These are phyloP conservation scores for Bruchidius siliquastri DNA, from an alignment of 2,888 invertebrate genomes.

Conservation along the genomic window DNA sequence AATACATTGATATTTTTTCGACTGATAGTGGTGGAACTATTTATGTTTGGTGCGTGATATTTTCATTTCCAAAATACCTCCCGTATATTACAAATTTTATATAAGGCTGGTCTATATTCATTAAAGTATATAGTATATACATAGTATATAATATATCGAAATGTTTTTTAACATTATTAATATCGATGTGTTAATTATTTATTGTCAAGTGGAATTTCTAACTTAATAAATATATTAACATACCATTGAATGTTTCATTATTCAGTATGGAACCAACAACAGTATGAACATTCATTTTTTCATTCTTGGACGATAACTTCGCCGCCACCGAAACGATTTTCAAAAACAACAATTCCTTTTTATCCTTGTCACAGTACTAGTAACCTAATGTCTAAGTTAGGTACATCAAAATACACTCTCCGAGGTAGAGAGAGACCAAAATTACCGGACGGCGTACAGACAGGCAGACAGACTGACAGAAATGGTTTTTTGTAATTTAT, in stretches of 20 bases:
- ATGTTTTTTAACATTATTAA: constrained; percentile 38
- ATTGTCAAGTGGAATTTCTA: constrained; percentile 44
- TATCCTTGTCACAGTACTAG: no score
- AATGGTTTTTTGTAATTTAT: no score
- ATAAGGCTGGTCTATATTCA: constrained; percentile 41
- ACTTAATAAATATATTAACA: constrained; percentile 40
- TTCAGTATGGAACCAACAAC: neutral
- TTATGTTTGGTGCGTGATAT: constrained; percentile 42
- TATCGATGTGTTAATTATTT: constrained; percentile 37
- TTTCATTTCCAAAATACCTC: constrained; percentile 30
- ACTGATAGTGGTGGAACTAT: constrained; percentile 38
- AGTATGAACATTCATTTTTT: no score
- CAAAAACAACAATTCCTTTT: no score
- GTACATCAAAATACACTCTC: no score
- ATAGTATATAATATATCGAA: constrained; percentile 32
- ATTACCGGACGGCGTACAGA: no score
- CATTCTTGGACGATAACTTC: no score
- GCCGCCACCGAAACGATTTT: no score
- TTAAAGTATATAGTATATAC: constrained; percentile 24
- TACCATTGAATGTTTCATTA: neutral
- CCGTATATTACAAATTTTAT: constrained; percentile 22
- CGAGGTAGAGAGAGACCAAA: no score
- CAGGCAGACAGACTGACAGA: no score
- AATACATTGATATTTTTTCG: constrained; percentile 47
- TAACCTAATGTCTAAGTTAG: no score